Evolutionary conservation across 2,888 invertebrate genomes (phyloP).

Genomic region (Pseudococcus jackbeardsleyi): DNA sequence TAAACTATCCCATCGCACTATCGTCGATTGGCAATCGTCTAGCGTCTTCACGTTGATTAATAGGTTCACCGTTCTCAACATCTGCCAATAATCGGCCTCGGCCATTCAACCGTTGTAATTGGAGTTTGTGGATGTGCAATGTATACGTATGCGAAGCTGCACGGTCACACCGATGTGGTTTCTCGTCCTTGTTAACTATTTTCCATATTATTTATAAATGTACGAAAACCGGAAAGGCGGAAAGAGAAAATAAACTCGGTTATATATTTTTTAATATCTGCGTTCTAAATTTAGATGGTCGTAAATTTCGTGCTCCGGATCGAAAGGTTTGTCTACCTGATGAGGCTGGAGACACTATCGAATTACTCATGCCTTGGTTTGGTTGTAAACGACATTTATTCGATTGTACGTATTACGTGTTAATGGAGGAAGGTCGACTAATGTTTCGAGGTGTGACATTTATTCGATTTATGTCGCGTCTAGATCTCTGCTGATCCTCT

Average conservation of each 20-base stretch:
- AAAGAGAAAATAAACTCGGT: background rate
- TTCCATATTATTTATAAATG: background rate
- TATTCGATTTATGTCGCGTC: slow-evolving; percentile 18
- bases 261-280: background rate
- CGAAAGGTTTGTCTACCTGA: slow-evolving; percentile 19
- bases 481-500: background rate
- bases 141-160: background rate
- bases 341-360: background rate
- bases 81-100: slow-evolving; percentile 36
- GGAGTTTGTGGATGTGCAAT: background rate
- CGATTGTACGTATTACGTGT: background rate
- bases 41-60: slow-evolving; percentile 5
- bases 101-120: slow-evolving; percentile 12
- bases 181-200: slow-evolving; percentile 47
- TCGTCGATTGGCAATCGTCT: slow-evolving; percentile 27
- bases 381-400: background rate
- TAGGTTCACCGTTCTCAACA: slow-evolving; percentile 2
- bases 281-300: slow-evolving; percentile 11
- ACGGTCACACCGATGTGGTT: background rate
- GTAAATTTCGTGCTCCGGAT: background rate
- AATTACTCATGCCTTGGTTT: background rate
- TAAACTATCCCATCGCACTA: slow-evolving; percentile 27
- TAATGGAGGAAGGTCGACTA: slow-evolving; percentile 9
- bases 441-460: slow-evolving; percentile 17
- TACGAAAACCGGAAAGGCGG: slow-evolving; percentile 36